These are phyloP conservation scores for Halcyon smyrnensis DNA, from an alignment of 2,797 vertebrate species.

Conservation along the genomic window DNA sequence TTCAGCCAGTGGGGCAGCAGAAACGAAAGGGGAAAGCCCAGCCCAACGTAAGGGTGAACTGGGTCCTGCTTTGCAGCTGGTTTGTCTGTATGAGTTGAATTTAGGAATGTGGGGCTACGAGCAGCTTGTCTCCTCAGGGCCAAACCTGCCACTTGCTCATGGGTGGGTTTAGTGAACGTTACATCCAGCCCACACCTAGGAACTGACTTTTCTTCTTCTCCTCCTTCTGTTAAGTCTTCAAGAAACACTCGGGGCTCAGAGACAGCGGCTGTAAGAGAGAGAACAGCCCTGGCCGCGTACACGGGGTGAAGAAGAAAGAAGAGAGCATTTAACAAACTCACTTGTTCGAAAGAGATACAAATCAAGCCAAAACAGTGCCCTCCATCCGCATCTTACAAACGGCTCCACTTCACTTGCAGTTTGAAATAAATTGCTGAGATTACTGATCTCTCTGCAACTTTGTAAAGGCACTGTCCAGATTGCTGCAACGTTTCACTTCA, in stretches of 20 bases:
- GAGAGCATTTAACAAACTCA: background rate
- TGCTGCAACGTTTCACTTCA: background rate
- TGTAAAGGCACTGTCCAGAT: conserved; percentile 8
- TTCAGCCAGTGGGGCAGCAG: background rate
- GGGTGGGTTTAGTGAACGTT: background rate
- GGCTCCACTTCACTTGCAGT: background rate
- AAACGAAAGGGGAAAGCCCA: background rate
- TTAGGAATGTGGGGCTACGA: background rate
- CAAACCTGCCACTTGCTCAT: background rate
- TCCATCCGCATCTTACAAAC: background rate
- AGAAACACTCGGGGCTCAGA: background rate
- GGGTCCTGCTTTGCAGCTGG: background rate
- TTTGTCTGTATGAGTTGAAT: background rate
- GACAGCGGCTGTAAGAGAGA: background rate
- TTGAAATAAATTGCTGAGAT: background rate
- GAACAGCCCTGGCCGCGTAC: background rate
- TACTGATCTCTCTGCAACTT: background rate
- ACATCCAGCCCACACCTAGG: background rate
- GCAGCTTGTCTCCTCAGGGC: background rate
- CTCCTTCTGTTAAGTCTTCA: background rate
- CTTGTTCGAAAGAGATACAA: background rate
- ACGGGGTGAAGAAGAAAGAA: background rate
- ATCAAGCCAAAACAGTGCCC: background rate
- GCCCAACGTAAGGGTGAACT: background rate
- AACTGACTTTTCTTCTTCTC: background rate